Percentiles rank a stretch among this genome's conserved stretches.
Conservation (phyloP, 2,888 invertebrate genomes). For the Hymenopus coronatus region DNA sequence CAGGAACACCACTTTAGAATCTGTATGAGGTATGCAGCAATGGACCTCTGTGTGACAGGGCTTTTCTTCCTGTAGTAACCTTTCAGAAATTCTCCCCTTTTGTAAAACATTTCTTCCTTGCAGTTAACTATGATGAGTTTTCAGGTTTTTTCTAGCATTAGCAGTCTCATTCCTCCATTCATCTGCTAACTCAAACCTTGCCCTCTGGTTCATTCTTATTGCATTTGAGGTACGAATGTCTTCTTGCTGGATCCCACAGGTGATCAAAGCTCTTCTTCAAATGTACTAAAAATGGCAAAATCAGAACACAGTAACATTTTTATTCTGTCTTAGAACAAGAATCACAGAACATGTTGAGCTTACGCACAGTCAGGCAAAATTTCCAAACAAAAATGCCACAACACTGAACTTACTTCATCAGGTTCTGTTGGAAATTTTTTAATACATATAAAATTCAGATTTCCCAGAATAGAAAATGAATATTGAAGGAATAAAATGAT, state of each 20-base stretch:
- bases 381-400: background rate
- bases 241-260: background rate
- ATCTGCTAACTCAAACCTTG: background rate
- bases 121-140: slow-evolving; percentile 1
- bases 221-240: background rate
- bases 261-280: background rate
- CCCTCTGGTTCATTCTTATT: background rate
- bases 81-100: background rate
- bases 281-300: background rate
- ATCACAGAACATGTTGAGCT: background rate
- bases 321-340: background rate
- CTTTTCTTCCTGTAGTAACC: background rate
- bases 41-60: background rate
- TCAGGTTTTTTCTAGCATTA: background rate
- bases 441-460: background rate
- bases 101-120: background rate
- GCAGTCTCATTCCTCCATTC: background rate
- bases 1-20: background rate
- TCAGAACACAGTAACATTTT: background rate
- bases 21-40: background rate
- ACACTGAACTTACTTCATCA: background rate
- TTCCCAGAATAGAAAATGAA: background rate
- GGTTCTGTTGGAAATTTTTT: background rate
- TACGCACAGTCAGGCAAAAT: background rate
- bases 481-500: too few relatives aligned